Conservation (phyloP, 2,797 vertebrate genomes). For the Lepus townsendii region DNA sequence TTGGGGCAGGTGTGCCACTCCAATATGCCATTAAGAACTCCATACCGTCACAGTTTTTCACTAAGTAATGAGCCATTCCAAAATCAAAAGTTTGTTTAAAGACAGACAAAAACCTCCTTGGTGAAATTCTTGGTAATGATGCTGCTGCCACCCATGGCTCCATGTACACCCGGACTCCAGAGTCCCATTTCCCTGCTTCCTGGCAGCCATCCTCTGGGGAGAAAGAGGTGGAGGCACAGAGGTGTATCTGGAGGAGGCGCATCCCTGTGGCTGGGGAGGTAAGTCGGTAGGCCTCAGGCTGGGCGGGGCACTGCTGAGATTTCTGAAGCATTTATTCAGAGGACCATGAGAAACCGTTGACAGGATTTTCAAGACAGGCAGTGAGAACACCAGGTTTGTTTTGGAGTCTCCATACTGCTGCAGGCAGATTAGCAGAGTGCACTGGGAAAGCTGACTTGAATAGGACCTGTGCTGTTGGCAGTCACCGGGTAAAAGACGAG, state of each 20-base stretch:
- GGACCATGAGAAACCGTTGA: not conserved
- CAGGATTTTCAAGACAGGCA: not conserved
- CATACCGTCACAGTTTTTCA: not conserved
- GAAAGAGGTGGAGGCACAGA: not conserved
- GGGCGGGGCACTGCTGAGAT: fast-evolving
- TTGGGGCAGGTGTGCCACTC: not conserved
- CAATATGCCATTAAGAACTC: not conserved
- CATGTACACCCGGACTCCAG: fast-evolving
- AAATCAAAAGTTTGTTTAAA: not conserved
- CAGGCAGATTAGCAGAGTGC: not conserved
- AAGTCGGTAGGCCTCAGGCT: no score
- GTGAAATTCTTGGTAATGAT: not conserved
- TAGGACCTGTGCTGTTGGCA: not conserved
- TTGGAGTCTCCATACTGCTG: not conserved
- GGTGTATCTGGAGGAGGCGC: not conserved
- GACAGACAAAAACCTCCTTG: not conserved
- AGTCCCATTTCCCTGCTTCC: not conserved
- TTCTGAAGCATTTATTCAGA: not conserved
- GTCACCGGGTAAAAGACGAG: not conserved
- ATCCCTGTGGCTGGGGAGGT: not conserved
- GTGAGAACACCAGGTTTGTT: not conserved
- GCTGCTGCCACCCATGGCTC: fast-evolving
- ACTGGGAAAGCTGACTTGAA: not conserved
- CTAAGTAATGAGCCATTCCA: not conserved
- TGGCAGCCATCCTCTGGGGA: not conserved